Conservation (phyloP, 35 echinoderm and acorn worm species). For the Ophiothrix spiculata region DNA sequence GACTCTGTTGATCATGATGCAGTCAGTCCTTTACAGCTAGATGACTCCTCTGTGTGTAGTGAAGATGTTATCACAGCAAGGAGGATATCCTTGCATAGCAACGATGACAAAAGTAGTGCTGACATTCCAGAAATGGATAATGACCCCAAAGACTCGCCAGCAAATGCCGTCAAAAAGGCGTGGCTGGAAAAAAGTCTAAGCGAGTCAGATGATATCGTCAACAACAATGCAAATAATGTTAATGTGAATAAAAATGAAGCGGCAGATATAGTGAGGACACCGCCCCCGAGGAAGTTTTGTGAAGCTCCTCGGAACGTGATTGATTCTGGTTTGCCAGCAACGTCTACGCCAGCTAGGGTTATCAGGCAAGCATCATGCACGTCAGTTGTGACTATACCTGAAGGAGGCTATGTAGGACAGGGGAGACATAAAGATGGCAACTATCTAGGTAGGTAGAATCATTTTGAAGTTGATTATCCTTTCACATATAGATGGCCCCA, state of each 20-base stretch:
- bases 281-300: neutral
- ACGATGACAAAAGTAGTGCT: neutral
- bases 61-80: constrained; percentile 41
- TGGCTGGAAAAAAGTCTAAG: neutral
- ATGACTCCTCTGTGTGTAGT: constrained; percentile 37
- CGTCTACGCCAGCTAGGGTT: constrained; percentile 75
- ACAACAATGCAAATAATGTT: constrained; percentile 36
- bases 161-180: neutral
- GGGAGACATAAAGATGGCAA: constrained; percentile 64
- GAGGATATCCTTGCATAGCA: constrained; percentile 10
- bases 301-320: neutral
- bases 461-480: too few relatives aligned
- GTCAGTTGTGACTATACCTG: constrained; percentile 65
- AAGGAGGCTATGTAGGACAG: constrained; percentile 60
- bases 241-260: constrained; percentile 27
- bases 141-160: neutral
- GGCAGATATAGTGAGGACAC: constrained; percentile 3
- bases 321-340: constrained; percentile 3
- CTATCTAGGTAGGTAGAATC: constrained; percentile 70
- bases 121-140: neutral
- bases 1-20: neutral
- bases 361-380: constrained; percentile 55
- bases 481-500: too few relatives aligned
- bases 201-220: neutral
- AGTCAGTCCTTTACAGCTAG: constrained; percentile 25